A percentile compares a stretch with the other conserved stretches of the same genome.
Evolutionary conservation across 2,113 vertebrate species (phyloP).

Genomic region (Macrotis lagotis): DNA sequence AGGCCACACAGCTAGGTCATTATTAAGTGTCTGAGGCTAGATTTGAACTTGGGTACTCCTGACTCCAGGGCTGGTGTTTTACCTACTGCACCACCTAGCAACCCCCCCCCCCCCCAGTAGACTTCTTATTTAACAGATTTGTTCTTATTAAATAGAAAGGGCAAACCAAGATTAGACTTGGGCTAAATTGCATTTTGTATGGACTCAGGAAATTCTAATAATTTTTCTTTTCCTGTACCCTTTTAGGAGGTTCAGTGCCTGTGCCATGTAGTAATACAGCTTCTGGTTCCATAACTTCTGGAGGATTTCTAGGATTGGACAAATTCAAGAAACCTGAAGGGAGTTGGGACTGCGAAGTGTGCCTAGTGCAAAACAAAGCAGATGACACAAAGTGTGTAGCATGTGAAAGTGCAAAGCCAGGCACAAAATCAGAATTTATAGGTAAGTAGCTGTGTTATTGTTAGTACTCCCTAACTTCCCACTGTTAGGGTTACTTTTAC

Average conservation of each 20-base stretch:
- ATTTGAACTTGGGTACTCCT: no score
- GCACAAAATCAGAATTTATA: slow-evolving; percentile 88
- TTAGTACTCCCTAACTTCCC: not conserved
- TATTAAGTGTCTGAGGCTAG: no score
- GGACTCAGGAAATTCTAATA: slow-evolving; percentile 21
- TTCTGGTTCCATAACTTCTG: slow-evolving; percentile 76
- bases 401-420: slow-evolving; percentile 83
- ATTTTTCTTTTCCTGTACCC: slow-evolving; percentile 22
- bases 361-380: slow-evolving; percentile 83
- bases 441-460: slow-evolving; percentile 81
- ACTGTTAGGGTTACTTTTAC: not conserved
- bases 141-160: slow-evolving; percentile 30
- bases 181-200: not conserved
- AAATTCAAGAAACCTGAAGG: slow-evolving; percentile 87
- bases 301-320: slow-evolving; percentile 83
- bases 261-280: slow-evolving; percentile 77
- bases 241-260: slow-evolving; percentile 77
- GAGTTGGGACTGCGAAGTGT: slow-evolving; percentile 85
- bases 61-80: no score
- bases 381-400: slow-evolving; percentile 82
- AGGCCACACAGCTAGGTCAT: no score
- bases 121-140: slow-evolving; percentile 4
- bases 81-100: no score
- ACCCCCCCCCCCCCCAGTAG: no score
- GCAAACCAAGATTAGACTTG: slow-evolving; percentile 9